phyloP scores from a whole-genome alignment of 1,140 invertebrate species.

The Coenobita brevimanus region DNA sequence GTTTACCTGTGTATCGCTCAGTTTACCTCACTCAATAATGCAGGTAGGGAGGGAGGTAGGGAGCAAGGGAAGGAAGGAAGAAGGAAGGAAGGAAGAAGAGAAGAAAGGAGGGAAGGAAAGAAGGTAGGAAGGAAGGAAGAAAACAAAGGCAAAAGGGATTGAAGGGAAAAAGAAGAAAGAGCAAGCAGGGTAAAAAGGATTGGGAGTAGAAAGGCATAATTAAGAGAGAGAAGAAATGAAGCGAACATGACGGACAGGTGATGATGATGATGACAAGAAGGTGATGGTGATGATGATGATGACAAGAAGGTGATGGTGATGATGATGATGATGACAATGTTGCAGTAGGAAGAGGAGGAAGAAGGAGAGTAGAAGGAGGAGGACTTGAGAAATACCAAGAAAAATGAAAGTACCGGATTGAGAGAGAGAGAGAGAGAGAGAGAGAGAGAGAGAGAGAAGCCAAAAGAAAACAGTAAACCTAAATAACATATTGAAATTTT shows the following conservation, averaged over 20 bases:
- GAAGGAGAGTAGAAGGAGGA: background rate
- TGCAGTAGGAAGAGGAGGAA: background rate
- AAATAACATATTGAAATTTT: no score
- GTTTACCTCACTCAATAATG: no score
- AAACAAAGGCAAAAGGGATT: background rate
- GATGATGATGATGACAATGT: background rate
- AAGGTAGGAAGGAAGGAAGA: background rate
- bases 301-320: background rate
- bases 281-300: background rate
- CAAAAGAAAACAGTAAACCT: no score
- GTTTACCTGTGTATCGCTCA: no score
- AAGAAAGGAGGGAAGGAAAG: no score
- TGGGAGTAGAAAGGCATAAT: background rate
- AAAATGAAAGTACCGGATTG: no score
- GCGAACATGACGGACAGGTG: background rate
- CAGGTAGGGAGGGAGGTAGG: background rate
- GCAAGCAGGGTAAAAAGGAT: background rate
- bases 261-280: background rate
- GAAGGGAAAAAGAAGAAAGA: background rate
- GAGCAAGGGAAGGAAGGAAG: background rate
- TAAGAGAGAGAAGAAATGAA: background rate
- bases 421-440: background rate
- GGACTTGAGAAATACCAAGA: background rate
- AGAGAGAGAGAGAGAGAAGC: no score
- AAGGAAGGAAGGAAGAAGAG: background rate